These are phyloP conservation scores for Coregonus suidteri DNA, from an alignment of 2,797 vertebrate genomes.

Conservation along the genomic window DNA sequence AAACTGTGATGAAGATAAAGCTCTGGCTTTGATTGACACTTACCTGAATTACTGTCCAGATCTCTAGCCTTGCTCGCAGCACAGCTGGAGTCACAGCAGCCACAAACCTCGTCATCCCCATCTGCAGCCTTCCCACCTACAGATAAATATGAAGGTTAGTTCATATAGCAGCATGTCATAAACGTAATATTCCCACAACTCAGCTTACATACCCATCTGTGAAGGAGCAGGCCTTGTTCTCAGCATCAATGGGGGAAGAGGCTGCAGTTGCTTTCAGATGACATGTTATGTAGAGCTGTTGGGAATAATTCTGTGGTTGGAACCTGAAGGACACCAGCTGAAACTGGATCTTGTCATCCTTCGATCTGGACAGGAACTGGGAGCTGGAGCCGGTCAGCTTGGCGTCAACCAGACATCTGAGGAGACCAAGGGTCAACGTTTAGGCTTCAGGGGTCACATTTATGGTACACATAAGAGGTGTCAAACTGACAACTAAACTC, in stretches of 20 bases:
- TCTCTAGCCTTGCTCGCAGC: too few species aligned
- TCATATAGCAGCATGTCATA: neutral
- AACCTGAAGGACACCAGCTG: conserved; percentile 49
- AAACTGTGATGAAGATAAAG: too few species aligned
- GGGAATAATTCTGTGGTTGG: conserved; percentile 12
- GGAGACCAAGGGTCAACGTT: too few species aligned
- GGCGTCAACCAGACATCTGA: conserved; percentile 48
- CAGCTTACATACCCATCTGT: conserved; percentile 24
- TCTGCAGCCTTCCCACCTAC: conserved; percentile 44
- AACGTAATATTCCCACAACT: neutral
- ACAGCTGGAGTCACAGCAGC: conserved; percentile 7
- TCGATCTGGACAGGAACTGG: conserved; percentile 39
- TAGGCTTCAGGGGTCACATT: too few species aligned
- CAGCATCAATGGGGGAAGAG: conserved; percentile 11
- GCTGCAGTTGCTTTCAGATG: conserved; percentile 30
- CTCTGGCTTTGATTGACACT: too few species aligned
- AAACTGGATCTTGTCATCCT: conserved; percentile 39
- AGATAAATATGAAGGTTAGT: neutral
- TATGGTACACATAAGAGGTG: too few species aligned
- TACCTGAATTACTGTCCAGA: too few species aligned
- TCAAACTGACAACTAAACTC: neutral
- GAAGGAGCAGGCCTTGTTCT: conserved; percentile 42
- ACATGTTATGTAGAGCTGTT: conserved; percentile 53
- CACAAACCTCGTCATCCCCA: conserved; percentile 30
- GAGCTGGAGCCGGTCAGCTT: conserved; percentile 33